Evolutionary conservation across 53 echinoderm and acorn worm species (phyloP).

Genomic region (Astropecten irregularis): DNA sequence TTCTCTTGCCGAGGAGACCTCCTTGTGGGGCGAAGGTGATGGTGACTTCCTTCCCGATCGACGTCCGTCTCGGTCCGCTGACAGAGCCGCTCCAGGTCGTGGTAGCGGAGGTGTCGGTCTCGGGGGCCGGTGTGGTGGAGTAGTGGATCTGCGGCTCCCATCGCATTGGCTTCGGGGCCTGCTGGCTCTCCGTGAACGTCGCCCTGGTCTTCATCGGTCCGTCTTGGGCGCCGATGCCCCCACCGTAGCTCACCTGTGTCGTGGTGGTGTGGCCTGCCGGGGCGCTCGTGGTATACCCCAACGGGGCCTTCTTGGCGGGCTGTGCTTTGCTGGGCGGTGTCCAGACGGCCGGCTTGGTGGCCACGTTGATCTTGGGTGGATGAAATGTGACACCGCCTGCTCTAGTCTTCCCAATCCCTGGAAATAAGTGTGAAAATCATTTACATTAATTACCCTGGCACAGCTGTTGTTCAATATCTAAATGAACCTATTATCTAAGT

Average conservation of each 20-base stretch:
- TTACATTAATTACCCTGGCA: not conserved
- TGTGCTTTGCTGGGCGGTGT: conserved; percentile 14
- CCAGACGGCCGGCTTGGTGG: conserved; percentile 48
- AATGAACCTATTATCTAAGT: no score
- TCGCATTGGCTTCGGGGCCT: conserved; percentile 27
- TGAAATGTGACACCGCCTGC: conserved; percentile 26
- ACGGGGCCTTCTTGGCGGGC: conserved; percentile 12
- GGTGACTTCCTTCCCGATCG: conserved; percentile 57
- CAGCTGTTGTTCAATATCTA: conserved; percentile 19
- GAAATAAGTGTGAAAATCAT: conserved; percentile 19
- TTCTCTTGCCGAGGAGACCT: not conserved
- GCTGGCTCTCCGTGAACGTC: not conserved
- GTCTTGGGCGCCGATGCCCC: not conserved
- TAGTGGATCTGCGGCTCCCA: conserved; percentile 60
- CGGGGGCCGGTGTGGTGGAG: conserved; percentile 16
- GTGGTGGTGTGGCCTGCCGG: conserved; percentile 7
- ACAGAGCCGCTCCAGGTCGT: conserved; percentile 41
- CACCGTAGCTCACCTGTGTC: conserved; percentile 26
- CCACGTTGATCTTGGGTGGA: conserved; percentile 45
- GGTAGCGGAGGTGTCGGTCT: not conserved
- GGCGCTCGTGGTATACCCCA: conserved; percentile 35
- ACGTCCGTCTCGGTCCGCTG: conserved; percentile 36
- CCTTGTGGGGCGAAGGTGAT: conserved; percentile 54
- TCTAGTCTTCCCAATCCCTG: not conserved
- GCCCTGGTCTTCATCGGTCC: conserved; percentile 17